Percentiles rank a stretch among this genome's conserved stretches.
Conservation (phyloP, 2,797 vertebrate genomes). For the Muscicapa striata region DNA sequence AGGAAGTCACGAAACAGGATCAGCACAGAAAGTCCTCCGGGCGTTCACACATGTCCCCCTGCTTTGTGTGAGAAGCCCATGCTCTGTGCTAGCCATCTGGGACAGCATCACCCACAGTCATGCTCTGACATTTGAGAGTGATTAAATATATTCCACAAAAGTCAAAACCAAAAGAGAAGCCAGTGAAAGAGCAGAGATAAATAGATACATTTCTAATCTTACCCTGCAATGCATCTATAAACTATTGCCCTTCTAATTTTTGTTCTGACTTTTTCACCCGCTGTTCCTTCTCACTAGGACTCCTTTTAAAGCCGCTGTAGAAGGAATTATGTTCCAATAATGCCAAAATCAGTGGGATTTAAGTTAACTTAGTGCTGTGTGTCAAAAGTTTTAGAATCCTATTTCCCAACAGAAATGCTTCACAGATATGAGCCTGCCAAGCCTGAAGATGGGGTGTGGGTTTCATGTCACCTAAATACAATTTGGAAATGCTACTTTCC, state of each 20-base stretch:
- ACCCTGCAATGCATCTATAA: background rate
- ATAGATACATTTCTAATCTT: conserved; percentile 27
- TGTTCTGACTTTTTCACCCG: background rate
- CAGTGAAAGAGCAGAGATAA: conserved; percentile 19
- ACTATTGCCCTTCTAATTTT: background rate
- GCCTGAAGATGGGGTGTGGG: background rate
- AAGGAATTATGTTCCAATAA: background rate
- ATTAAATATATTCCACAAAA: conserved; percentile 36
- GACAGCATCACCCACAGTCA: background rate
- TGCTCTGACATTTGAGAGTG: conserved; percentile 15
- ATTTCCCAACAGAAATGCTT: background rate
- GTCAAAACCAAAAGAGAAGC: background rate
- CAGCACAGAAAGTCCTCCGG: background rate
- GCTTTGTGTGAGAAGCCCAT: conserved; percentile 29
- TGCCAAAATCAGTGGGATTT: background rate
- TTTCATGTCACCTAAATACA: background rate
- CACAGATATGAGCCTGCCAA: background rate
- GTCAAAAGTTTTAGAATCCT: background rate
- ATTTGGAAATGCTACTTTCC: background rate
- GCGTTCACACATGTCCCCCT: background rate
- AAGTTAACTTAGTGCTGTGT: background rate
- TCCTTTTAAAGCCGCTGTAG: background rate
- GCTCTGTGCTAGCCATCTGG: conserved; percentile 1
- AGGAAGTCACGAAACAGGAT: background rate
- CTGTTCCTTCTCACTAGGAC: background rate